phyloP scores from a whole-genome alignment of 2,113 vertebrate genomes.

The Aplodontia rufa region DNA sequence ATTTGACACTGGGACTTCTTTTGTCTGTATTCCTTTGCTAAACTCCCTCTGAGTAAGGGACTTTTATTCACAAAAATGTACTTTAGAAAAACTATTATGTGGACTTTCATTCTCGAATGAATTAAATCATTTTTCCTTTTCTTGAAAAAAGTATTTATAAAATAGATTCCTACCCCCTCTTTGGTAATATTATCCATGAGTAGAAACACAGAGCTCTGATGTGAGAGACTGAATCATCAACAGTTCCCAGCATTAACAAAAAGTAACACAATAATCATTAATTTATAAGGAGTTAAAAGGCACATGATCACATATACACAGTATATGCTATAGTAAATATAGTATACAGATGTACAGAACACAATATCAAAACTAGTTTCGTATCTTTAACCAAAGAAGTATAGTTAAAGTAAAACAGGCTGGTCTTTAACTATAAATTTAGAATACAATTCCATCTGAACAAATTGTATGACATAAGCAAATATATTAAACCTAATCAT shows the following conservation, averaged over 20 bases:
- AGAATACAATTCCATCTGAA: constrained; percentile 24
- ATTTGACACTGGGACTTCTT: constrained; percentile 81
- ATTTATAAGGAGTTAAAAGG: not conserved
- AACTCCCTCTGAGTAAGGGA: constrained; percentile 77
- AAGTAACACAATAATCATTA: not conserved
- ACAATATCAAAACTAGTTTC: not conserved
- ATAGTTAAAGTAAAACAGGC: constrained; percentile 23
- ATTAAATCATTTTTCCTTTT: constrained; percentile 75
- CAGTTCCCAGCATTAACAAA: constrained; percentile 17
- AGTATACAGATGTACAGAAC: not conserved
- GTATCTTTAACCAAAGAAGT: not conserved
- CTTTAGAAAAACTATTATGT: constrained; percentile 73
- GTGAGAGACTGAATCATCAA: not conserved
- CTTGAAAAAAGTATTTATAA: constrained; percentile 38
- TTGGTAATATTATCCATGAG: constrained; percentile 32
- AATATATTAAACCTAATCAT: constrained; percentile 34
- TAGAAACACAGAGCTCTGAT: constrained; percentile 43
- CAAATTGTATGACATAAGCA: not conserved
- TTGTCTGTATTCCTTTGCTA: constrained; percentile 76
- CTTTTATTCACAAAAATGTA: constrained; percentile 79
- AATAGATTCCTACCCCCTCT: not conserved
- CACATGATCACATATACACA: not conserved
- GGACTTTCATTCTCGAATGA: constrained; percentile 77
- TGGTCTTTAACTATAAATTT: constrained; percentile 13
- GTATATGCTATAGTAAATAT: not conserved